These are phyloP conservation scores for Nothocercus nigrocapillus DNA, from an alignment of 2,113 vertebrate genomes.

Conservation along the genomic window DNA sequence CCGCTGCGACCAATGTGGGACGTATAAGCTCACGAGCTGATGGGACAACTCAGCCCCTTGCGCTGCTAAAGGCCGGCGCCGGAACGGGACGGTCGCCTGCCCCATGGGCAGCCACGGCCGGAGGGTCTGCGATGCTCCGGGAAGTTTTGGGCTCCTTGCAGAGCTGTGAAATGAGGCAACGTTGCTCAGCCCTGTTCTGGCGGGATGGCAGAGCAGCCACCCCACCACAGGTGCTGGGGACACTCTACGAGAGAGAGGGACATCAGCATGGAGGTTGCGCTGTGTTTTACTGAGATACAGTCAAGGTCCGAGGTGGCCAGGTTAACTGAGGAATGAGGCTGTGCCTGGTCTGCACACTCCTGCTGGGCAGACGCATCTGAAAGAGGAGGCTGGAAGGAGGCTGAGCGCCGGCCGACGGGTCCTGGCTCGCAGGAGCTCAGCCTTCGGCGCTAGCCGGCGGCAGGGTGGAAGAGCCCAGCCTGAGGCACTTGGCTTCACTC, in stretches of 20 bases:
- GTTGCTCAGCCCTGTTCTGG: not conserved
- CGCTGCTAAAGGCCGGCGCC: not conserved
- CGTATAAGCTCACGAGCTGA: slow-evolving; percentile 30
- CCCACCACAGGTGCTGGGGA: not conserved
- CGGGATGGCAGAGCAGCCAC: not conserved
- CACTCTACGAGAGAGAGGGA: not conserved
- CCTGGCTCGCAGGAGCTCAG: not conserved
- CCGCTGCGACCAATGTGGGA: not conserved
- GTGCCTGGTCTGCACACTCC: not conserved
- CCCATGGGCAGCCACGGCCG: not conserved
- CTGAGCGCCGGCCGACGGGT: not conserved
- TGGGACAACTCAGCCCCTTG: not conserved
- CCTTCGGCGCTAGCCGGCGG: not conserved
- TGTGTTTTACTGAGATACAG: not conserved
- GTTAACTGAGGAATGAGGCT: not conserved
- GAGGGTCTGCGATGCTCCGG: not conserved
- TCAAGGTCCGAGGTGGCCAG: not conserved
- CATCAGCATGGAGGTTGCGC: not conserved
- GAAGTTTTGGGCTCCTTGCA: not conserved
- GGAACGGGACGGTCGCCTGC: accelerated
- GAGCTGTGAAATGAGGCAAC: not conserved
- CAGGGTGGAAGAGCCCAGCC: not conserved
- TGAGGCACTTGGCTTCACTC: not conserved
- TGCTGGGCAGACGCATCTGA: not conserved
- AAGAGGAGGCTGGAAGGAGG: not conserved